A percentile compares a stretch with the other conserved stretches of the same genome.
phyloP scores from a whole-genome alignment of 2,797 vertebrate species.

The Falco naumanni region DNA sequence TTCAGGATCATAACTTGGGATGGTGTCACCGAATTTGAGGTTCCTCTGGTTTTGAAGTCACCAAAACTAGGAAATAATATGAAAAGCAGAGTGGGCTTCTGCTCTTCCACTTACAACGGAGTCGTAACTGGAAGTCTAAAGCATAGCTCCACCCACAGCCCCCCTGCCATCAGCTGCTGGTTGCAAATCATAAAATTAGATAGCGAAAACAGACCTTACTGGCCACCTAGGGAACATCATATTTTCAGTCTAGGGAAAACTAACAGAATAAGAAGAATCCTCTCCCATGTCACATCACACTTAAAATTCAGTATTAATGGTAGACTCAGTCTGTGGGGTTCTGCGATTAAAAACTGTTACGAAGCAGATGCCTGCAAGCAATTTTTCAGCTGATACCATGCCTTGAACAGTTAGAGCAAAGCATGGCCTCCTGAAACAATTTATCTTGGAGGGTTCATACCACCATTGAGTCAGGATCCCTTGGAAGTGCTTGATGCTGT shows the following conservation, averaged over 20 bases:
- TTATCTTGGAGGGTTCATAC: neutral
- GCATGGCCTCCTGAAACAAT: neutral
- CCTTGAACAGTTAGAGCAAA: neutral
- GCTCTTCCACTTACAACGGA: neutral
- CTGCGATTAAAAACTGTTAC: neutral
- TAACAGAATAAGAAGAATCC: neutral
- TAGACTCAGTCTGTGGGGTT: neutral
- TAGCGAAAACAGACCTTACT: neutral
- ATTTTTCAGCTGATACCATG: neutral
- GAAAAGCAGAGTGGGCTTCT: neutral
- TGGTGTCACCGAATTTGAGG: neutral
- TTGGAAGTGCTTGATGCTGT: neutral
- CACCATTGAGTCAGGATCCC: neutral
- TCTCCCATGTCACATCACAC: neutral
- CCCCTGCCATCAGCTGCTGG: too few species aligned
- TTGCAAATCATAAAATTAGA: neutral
- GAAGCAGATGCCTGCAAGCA: neutral
- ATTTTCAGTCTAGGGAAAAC: neutral
- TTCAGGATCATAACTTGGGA: rapidly evolving
- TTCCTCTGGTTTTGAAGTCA: neutral
- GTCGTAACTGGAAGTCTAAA: neutral
- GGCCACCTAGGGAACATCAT: neutral
- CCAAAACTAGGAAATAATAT: neutral
- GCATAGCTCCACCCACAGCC: too few species aligned
- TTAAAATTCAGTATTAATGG: neutral